Evolutionary conservation across 1,140 invertebrate species (phyloP).

Genomic region (Drosophila lini): DNA sequence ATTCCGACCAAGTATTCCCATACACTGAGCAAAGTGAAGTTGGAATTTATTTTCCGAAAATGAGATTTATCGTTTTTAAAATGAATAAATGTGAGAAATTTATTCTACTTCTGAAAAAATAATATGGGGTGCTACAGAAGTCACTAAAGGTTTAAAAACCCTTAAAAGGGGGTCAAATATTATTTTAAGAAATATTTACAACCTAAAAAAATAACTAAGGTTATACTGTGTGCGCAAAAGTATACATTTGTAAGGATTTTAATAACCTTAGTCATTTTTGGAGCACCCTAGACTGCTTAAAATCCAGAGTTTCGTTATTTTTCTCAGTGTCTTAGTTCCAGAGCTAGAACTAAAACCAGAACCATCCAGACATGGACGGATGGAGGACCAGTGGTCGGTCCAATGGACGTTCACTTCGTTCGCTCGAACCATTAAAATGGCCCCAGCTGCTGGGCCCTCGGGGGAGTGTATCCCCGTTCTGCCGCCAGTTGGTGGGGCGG

Average conservation of each 20-base stretch:
- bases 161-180: too few species aligned
- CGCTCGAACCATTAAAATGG: slow-evolving; percentile 39
- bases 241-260: too few species aligned
- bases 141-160: too few species aligned
- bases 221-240: too few species aligned
- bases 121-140: too few species aligned
- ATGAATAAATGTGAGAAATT: too few species aligned
- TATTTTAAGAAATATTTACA: too few species aligned
- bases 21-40: slow-evolving; percentile 8
- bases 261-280: too few species aligned
- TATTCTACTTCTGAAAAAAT: too few species aligned
- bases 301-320: background rate
- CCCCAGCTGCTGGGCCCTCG: slow-evolving; percentile 28
- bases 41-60: too few species aligned
- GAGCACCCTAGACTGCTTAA: too few species aligned
- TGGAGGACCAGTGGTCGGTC: slow-evolving; percentile 22
- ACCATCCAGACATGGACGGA: slow-evolving; percentile 26
- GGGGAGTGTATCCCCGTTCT: slow-evolving; percentile 3
- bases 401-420: slow-evolving; percentile 28
- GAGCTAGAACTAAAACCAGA: slow-evolving; percentile 23
- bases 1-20: slow-evolving; percentile 6
- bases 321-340: background rate
- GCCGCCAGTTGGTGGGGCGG: slow-evolving; percentile 12
- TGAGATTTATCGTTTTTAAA: background rate
- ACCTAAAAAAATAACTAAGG: too few species aligned